Percentiles rank a stretch among this genome's conserved stretches.
phyloP scores from a whole-genome alignment of 2,888 invertebrate species.

The Acronicta psi region DNA sequence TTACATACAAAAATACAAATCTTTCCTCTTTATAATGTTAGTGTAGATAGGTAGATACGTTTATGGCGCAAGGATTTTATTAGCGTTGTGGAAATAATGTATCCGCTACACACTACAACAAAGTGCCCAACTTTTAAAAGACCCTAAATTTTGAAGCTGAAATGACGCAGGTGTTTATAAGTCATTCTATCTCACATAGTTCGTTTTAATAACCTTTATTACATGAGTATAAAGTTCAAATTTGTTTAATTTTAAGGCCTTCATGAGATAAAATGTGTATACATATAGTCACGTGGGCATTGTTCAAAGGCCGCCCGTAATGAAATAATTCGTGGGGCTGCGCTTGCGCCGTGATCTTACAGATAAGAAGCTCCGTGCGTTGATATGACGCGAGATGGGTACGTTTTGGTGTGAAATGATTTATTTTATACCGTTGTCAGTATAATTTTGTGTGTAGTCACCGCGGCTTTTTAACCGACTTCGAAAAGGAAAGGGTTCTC shows the following conservation, averaged over 20 bases:
- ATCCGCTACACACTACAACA: neutral
- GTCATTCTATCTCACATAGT: no score
- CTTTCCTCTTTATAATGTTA: no score
- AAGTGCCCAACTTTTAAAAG: constrained; percentile 8
- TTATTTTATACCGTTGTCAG: constrained; percentile 15
- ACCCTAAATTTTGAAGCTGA: constrained; percentile 8
- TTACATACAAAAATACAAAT: no score
- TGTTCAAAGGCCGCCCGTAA: constrained; percentile 69
- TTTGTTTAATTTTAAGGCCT: no score
- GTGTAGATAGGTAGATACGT: no score
- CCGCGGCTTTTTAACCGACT: no score
- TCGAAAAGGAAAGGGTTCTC: no score
- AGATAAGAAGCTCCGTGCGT: constrained; percentile 59
- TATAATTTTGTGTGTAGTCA: neutral
- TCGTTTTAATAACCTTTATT: no score
- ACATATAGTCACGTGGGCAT: constrained; percentile 67
- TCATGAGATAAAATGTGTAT: no score
- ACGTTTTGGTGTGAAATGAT: constrained; percentile 23
- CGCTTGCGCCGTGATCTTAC: constrained; percentile 64
- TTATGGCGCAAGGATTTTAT: neutral
- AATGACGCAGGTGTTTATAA: constrained; percentile 31
- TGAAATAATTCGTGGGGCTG: constrained; percentile 80
- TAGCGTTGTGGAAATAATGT: neutral
- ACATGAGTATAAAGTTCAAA: no score
- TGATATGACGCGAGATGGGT: constrained; percentile 38